Conservation (phyloP, 2,888 invertebrate genomes). For the Chrysodeixis includens region DNA sequence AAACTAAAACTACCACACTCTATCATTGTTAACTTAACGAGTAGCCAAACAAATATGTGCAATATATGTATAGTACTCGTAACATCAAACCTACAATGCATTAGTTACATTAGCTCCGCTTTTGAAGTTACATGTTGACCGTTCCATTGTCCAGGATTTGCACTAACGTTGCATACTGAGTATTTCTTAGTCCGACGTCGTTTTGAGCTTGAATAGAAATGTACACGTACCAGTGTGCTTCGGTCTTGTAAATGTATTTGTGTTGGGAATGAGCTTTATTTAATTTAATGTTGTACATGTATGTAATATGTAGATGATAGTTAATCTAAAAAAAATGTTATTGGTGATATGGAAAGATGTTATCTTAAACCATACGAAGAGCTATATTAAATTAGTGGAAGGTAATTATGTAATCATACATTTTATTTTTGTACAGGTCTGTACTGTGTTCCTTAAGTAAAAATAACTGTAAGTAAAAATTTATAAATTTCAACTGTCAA, state of each 20-base stretch:
- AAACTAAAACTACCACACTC: background rate
- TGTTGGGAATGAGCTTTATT: background rate
- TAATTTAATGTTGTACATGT: background rate
- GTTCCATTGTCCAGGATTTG: conserved; percentile 13
- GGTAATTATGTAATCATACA: too few relatives aligned
- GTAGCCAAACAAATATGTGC: background rate
- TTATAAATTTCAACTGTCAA: too few relatives aligned
- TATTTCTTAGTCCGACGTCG: background rate
- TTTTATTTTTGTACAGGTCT: too few relatives aligned
- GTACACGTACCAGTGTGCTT: background rate
- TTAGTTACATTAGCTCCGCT: conserved; percentile 25
- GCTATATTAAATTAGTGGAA: too few relatives aligned
- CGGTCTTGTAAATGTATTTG: background rate
- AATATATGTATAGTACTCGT: background rate
- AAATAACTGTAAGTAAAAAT: too few relatives aligned
- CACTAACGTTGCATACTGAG: background rate
- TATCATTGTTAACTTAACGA: background rate
- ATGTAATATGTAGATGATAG: too few relatives aligned
- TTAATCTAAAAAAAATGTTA: too few relatives aligned
- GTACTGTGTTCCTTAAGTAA: too few relatives aligned
- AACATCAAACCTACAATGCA: conserved; percentile 17
- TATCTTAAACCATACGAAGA: too few relatives aligned
- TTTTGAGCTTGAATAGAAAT: background rate
- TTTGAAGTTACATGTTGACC: conserved; percentile 15
- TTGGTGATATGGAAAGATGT: too few relatives aligned